Percentiles rank a stretch among this genome's conserved stretches.
These are phyloP conservation scores for Nasonovia ribisnigri DNA, from an alignment of 2,888 invertebrate species.

Conservation along the genomic window DNA sequence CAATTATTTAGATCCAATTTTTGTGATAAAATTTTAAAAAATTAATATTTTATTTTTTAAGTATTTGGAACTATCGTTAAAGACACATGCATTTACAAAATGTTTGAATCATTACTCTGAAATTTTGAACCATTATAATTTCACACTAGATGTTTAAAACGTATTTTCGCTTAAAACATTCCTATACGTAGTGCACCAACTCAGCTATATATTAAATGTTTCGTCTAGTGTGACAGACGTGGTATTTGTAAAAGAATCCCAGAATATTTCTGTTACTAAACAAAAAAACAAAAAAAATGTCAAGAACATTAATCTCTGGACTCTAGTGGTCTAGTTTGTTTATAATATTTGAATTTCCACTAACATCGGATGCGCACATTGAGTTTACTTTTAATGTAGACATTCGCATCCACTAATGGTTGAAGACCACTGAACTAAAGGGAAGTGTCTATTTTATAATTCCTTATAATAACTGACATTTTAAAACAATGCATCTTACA, in stretches of 20 bases:
- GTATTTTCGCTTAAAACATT: neutral
- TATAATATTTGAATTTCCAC: neutral
- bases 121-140: neutral
- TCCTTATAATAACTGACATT: neutral
- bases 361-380: neutral
- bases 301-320: neutral
- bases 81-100: neutral
- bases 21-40: neutral
- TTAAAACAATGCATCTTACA: neutral
- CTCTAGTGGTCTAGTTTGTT: neutral
- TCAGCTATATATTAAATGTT: neutral
- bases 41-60: neutral
- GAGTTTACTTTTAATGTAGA: neutral
- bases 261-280: neutral
- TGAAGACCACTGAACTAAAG: neutral
- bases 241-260: neutral
- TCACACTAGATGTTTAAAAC: neutral
- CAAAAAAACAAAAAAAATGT: neutral
- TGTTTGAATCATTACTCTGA: neutral
- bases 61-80: neutral
- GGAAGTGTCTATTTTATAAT: neutral
- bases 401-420: neutral
- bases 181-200: neutral
- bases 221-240: neutral
- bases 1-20: neutral